Evolutionary conservation across 2,113 vertebrate genomes (phyloP).

Genomic region (Dryoscopus gambensis): DNA sequence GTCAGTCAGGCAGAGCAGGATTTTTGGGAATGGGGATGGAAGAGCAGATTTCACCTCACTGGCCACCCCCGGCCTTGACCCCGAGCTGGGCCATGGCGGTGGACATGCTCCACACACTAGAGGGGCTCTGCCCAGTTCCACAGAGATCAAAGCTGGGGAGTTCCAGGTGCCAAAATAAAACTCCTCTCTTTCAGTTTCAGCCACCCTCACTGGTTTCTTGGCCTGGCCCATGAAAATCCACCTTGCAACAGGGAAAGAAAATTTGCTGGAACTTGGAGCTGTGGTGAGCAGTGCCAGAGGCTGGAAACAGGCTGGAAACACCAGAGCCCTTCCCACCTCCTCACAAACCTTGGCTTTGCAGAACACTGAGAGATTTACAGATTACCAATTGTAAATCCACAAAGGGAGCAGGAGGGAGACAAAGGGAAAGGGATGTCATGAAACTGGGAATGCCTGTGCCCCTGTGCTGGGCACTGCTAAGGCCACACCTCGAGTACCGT

Average conservation of each 20-base stretch:
- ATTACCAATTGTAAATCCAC: not conserved
- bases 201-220: not conserved
- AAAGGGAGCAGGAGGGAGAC: not conserved
- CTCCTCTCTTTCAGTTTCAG: not conserved
- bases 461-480: not conserved
- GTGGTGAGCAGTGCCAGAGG: not conserved
- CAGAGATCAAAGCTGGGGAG: accelerated
- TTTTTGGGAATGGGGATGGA: not conserved
- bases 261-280: not conserved
- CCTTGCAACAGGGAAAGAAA: not conserved
- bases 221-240: not conserved
- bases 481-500: not conserved
- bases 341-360: not conserved
- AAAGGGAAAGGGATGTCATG: not conserved
- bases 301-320: not conserved
- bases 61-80: not conserved
- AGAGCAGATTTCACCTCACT: not conserved
- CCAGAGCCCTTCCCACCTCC: not conserved
- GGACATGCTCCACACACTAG: accelerated
- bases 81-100: accelerated
- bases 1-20: not conserved
- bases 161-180: not conserved
- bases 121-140: not conserved
- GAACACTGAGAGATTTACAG: not conserved
- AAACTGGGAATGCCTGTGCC: not conserved